A percentile compares a stretch with the other conserved stretches of the same genome.
Evolutionary conservation across 2,113 vertebrate genomes (phyloP).

Genomic region (Boulengeromyrus knoepffleri): DNA sequence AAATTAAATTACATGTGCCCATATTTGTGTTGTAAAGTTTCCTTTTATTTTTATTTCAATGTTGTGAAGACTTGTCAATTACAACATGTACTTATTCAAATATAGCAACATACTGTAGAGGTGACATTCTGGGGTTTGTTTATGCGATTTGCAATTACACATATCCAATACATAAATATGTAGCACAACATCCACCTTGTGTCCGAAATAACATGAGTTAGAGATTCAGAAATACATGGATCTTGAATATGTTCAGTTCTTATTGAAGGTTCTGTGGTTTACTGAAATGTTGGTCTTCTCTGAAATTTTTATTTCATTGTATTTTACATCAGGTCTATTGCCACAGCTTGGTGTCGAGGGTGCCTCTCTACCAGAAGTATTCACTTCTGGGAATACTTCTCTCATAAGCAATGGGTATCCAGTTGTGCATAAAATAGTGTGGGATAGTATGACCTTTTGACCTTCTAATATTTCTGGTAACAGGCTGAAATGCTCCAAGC

Average conservation of each 20-base stretch:
- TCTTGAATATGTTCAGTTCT: neutral
- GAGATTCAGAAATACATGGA: neutral
- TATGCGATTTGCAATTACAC: neutral
- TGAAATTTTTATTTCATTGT: neutral
- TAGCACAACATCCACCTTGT: neutral
- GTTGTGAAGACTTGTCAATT: neutral
- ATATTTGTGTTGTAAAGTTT: neutral
- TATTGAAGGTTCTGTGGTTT: neutral
- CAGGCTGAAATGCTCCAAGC: neutral
- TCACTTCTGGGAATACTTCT: neutral
- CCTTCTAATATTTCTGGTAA: neutral
- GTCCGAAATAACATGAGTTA: neutral
- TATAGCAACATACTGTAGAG: neutral
- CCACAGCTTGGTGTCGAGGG: neutral
- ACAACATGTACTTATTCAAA: neutral
- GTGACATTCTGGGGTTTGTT: neutral
- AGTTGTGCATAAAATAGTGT: neutral
- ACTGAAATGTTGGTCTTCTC: neutral
- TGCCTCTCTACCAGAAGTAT: neutral
- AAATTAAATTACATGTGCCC: neutral
- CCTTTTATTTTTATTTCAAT: neutral
- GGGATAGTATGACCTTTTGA: neutral
- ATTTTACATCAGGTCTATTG: neutral
- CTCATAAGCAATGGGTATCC: neutral
- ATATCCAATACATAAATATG: neutral